Base-by-base conservation (phyloP, 2,888 invertebrate genomes). In the Agrilus biguttatus region DNA sequence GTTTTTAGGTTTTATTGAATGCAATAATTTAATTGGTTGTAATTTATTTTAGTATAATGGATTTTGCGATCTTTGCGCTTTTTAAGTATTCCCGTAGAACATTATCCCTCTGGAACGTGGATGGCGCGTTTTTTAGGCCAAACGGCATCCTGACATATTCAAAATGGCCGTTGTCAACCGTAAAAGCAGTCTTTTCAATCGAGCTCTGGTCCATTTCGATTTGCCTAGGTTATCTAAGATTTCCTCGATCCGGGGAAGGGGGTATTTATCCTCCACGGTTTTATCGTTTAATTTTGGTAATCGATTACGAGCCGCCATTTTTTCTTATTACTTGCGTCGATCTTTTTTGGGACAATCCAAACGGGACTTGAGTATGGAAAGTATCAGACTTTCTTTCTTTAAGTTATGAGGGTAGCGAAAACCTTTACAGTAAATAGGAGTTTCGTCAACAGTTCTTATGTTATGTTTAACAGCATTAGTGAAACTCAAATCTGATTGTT, bases 311-410 rank as follows among this genome's bases (percentile, higher is more conserved):
- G 37, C 35, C 58, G 37, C 53, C 53, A 61, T 49, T 61, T 63
- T 17, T 40, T 32, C 49, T 58, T 49, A 2, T 59, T 58, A 0
- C 51, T 49, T 1, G 55, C 48, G 32, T 61, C 61, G 5, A 49
- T 12, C 47, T 63, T 62, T 42, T 63, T 61, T 0, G 60, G 58
- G 0, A 64, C 62, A 32, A 63, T 46, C 50, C 60, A 60, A 2
- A 62, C 53, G 2, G 60, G 62, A 8, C 54, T 52, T 36, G 52
- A 57, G 57, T 58, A 63, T 0, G 60, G 64, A 5, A 12, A 63
- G 61, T 5, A 62, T 54, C 19, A 54, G 45, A 14, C 60, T 54
- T 53, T 59, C 60, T 2, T 51, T 36, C 13, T 51, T 47, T 38
- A 56, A 47, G 19, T 46, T 33, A 0, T 51, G 52, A 1, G 58